phyloP scores from a whole-genome alignment of 2,797 vertebrate species.

The Epinephelus awoara region DNA sequence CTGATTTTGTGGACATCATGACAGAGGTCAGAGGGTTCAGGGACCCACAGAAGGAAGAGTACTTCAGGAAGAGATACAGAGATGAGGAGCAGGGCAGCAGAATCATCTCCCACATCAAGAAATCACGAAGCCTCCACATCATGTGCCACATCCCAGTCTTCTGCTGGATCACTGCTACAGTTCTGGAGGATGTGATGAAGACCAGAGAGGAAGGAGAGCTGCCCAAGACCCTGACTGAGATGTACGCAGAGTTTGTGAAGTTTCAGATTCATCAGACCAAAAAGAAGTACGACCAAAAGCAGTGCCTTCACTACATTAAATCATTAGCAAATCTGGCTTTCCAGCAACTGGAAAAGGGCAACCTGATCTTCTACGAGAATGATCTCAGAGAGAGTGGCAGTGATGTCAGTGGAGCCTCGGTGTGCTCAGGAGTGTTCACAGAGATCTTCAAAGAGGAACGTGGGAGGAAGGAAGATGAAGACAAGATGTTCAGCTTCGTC shows the following conservation, averaged over 20 bases:
- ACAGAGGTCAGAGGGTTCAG: slow-evolving; percentile 53
- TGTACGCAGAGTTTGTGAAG: slow-evolving; percentile 14
- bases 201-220: too few relatives aligned
- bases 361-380: slow-evolving; percentile 40
- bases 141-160: too few relatives aligned
- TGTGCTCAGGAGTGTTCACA: slow-evolving; percentile 54
- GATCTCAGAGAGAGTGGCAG: slow-evolving; percentile 25
- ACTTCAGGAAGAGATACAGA: slow-evolving; percentile 34
- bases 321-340: slow-evolving; percentile 50
- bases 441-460: slow-evolving; percentile 46
- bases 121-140: too few relatives aligned
- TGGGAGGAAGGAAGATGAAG: slow-evolving; percentile 18
- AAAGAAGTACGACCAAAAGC: too few relatives aligned
- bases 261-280: too few relatives aligned
- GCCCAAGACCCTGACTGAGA: slow-evolving; percentile 52
- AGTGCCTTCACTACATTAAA: background rate
- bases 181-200: too few relatives aligned
- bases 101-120: too few relatives aligned
- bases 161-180: too few relatives aligned
- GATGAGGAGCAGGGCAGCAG: background rate
- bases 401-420: slow-evolving; percentile 5
- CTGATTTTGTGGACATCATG: background rate
- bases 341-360: slow-evolving; percentile 39
- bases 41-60: slow-evolving; percentile 28
- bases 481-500: slow-evolving; percentile 46